Base-by-base conservation (phyloP, 2,113 vertebrate species). In the Planiliza haematocheilus region DNA sequence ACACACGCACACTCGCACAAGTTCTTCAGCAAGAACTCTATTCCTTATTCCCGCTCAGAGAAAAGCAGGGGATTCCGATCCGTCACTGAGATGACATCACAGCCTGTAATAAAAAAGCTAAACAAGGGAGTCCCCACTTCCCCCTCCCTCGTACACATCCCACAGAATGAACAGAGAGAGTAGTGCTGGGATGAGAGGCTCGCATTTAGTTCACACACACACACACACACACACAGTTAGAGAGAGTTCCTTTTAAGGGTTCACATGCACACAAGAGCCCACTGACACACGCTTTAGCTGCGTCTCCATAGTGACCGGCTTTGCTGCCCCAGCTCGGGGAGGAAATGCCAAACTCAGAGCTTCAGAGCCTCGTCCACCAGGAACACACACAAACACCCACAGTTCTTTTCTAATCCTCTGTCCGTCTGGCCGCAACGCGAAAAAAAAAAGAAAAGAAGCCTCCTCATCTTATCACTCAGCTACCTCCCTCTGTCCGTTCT, bases 21-120 rank as follows among this genome's bases (percentile, higher is more conserved):
- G 49, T 14, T n/a, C 9, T 57, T 57, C 9, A 16, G 2, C 52
- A 41, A 18, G n/a, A n/a, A 34, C 12, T 43, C 38, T 14, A 57
- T 46, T 63, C 34, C 39, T 49, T 36, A 59, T 53, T 58, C 20
- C 55, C 12, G 52, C 17, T 8, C 4, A 14, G 4, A 75, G 58
- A 82, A 60, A 36, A 78, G 62, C 64, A 83, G 89, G 91, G 88
- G 65, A 91, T 92, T 74, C 91, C 88, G 1, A 89, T 85, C 83
- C 66, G 86, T 89, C 87, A 90, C 83, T 76, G 49, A 59, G 51
- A 85, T 90, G 88, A 92, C 89, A 90, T 92, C 91, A 89, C 85
- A 81, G 85, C 52, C 61, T 78, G 57, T 41, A 72, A 77, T 63
- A 81, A 75, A 76, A 81, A 82, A 52, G 66, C 77, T 63, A 72